Percentiles rank a stretch among this genome's conserved stretches.
Conservation (phyloP, 1,140 invertebrate genomes). For the Drosophila grimshawi region DNA sequence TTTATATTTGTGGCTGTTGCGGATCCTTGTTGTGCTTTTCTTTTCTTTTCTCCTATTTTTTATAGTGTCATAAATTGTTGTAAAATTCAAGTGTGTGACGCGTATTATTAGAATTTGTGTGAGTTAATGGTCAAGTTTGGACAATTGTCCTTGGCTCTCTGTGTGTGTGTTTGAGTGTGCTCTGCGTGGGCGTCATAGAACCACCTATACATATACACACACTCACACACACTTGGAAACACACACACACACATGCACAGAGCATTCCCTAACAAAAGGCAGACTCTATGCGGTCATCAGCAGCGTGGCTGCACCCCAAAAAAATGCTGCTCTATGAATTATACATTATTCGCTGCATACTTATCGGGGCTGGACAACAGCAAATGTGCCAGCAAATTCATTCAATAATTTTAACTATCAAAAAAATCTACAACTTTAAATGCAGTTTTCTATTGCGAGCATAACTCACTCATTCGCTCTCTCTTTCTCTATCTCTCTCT, state of each 20-base stretch:
- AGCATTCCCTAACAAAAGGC: constrained; percentile 3
- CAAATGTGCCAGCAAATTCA: constrained; percentile 6
- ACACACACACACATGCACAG: background rate
- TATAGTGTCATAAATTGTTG: constrained; percentile 47
- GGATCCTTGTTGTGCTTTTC: constrained; percentile 17
- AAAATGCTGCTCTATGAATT: background rate
- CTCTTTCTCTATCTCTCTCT: constrained; percentile 2
- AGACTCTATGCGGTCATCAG: constrained; percentile 24
- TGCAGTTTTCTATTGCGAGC: constrained; percentile 42
- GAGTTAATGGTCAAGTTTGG: constrained; percentile 63
- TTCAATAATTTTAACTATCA: constrained; percentile 14
- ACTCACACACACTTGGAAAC: constrained; percentile 9
- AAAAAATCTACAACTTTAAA: constrained; percentile 41
- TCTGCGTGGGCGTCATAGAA: constrained; percentile 20
- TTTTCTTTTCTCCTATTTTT: constrained; percentile 6
- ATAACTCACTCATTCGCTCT: background rate
- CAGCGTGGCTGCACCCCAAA: background rate
- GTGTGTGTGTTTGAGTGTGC: background rate
- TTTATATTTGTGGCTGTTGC: constrained; percentile 14
- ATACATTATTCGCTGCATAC: constrained; percentile 4
- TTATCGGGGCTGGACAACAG: constrained; percentile 13
- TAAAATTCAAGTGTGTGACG: constrained; percentile 63
- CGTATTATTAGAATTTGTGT: constrained; percentile 61
- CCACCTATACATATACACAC: background rate
- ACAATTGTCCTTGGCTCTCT: constrained; percentile 53